phyloP scores from a whole-genome alignment of 2,888 invertebrate genomes.

The Schizaphis graminum region DNA sequence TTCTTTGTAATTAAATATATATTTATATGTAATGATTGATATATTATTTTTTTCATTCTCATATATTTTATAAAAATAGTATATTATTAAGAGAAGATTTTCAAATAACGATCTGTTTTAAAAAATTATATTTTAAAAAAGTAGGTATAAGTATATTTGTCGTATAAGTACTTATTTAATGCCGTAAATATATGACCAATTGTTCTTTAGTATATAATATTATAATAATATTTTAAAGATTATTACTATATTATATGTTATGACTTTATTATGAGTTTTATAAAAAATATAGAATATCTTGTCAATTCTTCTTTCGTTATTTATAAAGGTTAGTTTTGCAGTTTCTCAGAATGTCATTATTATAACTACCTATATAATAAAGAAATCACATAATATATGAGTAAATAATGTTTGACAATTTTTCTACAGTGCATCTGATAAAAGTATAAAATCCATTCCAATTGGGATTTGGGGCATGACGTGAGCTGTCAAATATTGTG shows the following conservation, averaged over 20 bases:
- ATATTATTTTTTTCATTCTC: background rate
- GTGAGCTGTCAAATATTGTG: background rate
- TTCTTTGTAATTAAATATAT: background rate
- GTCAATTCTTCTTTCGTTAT: background rate
- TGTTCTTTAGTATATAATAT: background rate
- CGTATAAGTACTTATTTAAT: too few relatives aligned
- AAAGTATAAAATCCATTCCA: background rate
- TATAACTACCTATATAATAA: background rate
- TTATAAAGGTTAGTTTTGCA: background rate
- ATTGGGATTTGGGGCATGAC: background rate
- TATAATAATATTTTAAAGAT: background rate
- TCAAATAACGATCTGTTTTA: background rate
- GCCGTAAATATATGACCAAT: background rate
- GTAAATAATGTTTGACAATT: background rate
- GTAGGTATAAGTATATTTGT: background rate
- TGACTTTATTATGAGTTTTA: too few relatives aligned
- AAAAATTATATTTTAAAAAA: background rate
- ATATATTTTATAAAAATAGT: background rate
- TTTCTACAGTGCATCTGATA: background rate
- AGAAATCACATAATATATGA: background rate
- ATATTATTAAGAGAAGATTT: background rate
- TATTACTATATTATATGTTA: background rate
- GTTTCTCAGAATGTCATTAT: background rate
- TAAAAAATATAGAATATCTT: background rate
- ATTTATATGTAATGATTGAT: background rate